Evolutionary conservation across 2,888 invertebrate species (phyloP), one percentile per base, ranked within the genome.

Genomic region (Drosophila paranaensis): DNA sequence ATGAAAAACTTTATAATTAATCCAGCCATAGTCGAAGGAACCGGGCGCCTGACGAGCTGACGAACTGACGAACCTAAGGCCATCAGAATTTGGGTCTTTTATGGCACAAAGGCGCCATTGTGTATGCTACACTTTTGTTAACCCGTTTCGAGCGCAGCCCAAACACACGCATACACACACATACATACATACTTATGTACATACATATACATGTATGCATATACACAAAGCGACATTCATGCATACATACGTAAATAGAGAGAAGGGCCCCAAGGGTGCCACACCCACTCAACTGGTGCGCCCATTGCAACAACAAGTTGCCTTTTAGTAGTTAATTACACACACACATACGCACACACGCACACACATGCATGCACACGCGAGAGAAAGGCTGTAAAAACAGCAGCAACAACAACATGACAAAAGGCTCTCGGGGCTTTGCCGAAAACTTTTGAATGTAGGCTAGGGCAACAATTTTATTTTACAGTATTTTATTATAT

Each of bases 51-150:
- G 54, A 64, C 56, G 45, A 76, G 20, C 63, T 56, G 54, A 57
- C 70, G 20, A 20, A 76, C 63, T 56, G 54, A 64, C 56, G 42
- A 76, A 57, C 70, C 79, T 63, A 65, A 64, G 65, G 43, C 74
- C 66, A 77, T 40, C 48, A 62, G 68, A 82, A 90, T 87, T 76
- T 83, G 89, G 90, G 89, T 86, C 84, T 86, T 74, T 77, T 74
- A 66, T 78, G 79, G 71, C 71, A 90, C 87, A 90, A 90, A 81
- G 87, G 79, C 87, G 86, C 89, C 86, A 77, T 87, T 88, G 80
- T 90, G 89, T 90, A 87, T 90, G 86, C 90, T 81, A 88, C 71
- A 90, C 89, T 86, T 89, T 89, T 84, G 80, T 82, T 79, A 90
- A 88, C 83, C 83, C 88, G 81, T 78, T 82, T 61, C 56, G 55